These are phyloP conservation scores for Marcusenius ussheri DNA, from an alignment of 2,113 vertebrate species.

Conservation along the genomic window DNA sequence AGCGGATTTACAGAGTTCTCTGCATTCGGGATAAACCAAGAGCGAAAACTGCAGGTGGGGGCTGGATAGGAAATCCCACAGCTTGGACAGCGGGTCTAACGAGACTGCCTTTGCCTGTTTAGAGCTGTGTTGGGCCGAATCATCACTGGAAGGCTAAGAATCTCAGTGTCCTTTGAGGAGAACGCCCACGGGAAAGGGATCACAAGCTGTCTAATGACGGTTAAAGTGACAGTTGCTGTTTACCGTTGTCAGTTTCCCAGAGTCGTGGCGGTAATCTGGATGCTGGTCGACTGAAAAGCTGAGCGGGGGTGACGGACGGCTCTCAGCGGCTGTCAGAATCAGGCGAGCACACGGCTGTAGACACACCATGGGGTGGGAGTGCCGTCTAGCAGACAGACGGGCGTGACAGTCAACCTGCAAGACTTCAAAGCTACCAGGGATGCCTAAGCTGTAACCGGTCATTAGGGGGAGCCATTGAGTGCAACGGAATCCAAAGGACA, in stretches of 20 bases:
- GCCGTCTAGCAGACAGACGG: not conserved
- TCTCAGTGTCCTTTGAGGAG: not conserved
- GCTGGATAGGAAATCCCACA: not conserved
- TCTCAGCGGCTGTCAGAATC: not conserved
- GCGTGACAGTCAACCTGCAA: not conserved
- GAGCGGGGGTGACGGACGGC: not conserved
- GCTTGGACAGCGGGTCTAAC: not conserved
- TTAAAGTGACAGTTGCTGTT: not conserved
- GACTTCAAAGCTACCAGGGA: not conserved
- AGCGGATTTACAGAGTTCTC: not conserved
- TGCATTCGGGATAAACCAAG: not conserved
- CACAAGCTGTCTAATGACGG: not conserved
- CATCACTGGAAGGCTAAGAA: not conserved
- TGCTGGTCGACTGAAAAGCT: not conserved
- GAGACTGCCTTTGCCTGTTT: not conserved
- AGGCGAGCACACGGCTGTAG: not conserved
- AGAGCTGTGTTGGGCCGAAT: not conserved
- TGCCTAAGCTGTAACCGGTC: not conserved
- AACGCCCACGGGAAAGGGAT: not conserved
- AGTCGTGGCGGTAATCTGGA: not conserved
- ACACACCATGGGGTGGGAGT: not conserved
- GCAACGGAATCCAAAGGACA: not conserved
- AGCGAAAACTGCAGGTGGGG: not conserved
- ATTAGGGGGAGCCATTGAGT: not conserved
- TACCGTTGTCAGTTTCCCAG: not conserved